These are phyloP conservation scores for Steinernema khuongi DNA, from an alignment of 1,140 invertebrate genomes.

Conservation along the genomic window DNA sequence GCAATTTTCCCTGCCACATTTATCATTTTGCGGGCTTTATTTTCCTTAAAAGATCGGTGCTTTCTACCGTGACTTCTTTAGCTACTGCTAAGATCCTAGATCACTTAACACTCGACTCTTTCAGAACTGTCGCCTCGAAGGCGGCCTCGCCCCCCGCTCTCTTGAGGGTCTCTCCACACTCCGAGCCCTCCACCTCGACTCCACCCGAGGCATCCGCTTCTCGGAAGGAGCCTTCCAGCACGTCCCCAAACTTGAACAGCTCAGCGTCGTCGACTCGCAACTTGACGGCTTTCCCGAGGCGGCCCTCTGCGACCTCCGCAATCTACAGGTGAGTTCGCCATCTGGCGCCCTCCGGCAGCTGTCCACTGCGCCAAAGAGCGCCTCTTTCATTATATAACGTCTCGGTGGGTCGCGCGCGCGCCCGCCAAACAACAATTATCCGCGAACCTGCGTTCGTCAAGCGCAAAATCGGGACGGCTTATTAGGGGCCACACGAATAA, in stretches of 20 bases:
- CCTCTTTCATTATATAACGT: conserved; percentile 7
- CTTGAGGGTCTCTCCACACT: not conserved
- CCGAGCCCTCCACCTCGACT: not conserved
- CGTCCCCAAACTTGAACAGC: not conserved
- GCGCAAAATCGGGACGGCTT: conserved; percentile 11
- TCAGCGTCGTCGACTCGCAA: conserved; percentile 9
- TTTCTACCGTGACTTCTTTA: too few species aligned
- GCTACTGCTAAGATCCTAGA: too few species aligned
- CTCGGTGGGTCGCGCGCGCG: not conserved
- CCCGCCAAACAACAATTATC: not conserved
- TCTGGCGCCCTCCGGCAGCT: not conserved
- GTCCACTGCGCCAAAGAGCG: not conserved
- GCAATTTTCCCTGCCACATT: too few species aligned
- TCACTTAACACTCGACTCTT: not conserved
- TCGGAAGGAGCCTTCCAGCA: not conserved
- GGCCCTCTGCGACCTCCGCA: not conserved
- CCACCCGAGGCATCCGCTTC: not conserved
- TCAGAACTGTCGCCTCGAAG: conserved; percentile 1
- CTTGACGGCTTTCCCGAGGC: not conserved
- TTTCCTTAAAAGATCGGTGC: too few species aligned
- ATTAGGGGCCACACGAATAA: conserved; percentile 10
- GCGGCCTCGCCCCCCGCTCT: not conserved
- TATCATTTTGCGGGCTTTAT: too few species aligned
- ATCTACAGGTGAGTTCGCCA: conserved; percentile 14
- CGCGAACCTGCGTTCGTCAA: conserved; percentile 6